Conservation (phyloP, 2,888 invertebrate genomes). For the Galerucella calmariensis region DNA sequence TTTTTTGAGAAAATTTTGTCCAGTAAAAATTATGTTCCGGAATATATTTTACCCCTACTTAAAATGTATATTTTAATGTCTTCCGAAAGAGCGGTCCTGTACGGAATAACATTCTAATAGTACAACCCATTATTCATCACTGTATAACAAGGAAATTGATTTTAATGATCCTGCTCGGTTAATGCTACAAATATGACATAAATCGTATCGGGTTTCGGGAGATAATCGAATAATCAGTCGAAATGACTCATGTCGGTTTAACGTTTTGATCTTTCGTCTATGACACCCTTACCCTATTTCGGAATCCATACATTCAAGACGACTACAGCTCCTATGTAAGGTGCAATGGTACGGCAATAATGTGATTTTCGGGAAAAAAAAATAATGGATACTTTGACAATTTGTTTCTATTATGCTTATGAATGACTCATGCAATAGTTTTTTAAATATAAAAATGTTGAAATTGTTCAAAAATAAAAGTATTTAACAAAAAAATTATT, state of each 20-base stretch:
- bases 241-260: slow-evolving; percentile 43
- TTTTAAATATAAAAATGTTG: neutral
- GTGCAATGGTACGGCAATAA: slow-evolving; percentile 45
- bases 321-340: slow-evolving; percentile 24
- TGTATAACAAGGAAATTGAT: slow-evolving; percentile 29
- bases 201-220: slow-evolving; percentile 41
- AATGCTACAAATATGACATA: slow-evolving; percentile 23
- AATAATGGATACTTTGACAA: slow-evolving; percentile 25
- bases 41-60: too few relatives aligned
- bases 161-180: slow-evolving; percentile 32
- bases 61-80: neutral
- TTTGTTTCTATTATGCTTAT: slow-evolving; percentile 23
- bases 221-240: slow-evolving; percentile 44
- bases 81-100: slow-evolving; percentile 2
- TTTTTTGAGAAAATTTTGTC: too few relatives aligned
- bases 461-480: neutral
- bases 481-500: too few relatives aligned
- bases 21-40: too few relatives aligned
- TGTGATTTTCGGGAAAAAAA: slow-evolving; percentile 21
- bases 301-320: slow-evolving; percentile 25
- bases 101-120: slow-evolving; percentile 14
- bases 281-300: slow-evolving; percentile 44
- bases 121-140: slow-evolving; percentile 27
- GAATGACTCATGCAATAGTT: neutral
- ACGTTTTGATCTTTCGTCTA: slow-evolving; percentile 46